Conservation (phyloP, 1,140 invertebrate species). For the Notospermus geniculatus region DNA sequence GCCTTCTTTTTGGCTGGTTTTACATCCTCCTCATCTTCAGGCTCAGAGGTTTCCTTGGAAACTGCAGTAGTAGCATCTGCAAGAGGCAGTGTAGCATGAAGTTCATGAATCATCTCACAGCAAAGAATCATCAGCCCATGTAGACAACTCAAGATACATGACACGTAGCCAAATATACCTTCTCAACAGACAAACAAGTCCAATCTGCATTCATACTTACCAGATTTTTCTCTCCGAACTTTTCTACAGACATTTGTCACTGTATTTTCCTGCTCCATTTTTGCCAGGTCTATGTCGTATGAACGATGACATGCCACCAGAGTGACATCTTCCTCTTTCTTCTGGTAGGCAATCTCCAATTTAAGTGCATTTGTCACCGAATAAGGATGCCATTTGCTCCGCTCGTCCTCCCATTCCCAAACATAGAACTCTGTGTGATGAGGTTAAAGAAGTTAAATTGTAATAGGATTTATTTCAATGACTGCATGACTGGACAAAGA, state of each 20-base stretch:
- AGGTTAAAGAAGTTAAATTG: no score
- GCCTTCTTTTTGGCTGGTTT: conserved; percentile 8
- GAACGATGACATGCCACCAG: conserved; percentile 23
- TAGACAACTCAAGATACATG: no score
- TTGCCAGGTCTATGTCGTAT: conserved; percentile 34
- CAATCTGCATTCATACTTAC: conserved; percentile 26
- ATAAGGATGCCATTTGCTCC: conserved; percentile 38
- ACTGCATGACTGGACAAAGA: no score
- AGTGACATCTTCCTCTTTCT: conserved; percentile 18
- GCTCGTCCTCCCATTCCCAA: conserved; percentile 48
- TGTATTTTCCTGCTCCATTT: conserved; percentile 38
- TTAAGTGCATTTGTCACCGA: conserved; percentile 18
- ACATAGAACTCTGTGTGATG: conserved; percentile 45
- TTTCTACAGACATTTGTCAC: conserved; percentile 32
- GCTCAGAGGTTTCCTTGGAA: conserved; percentile 10
- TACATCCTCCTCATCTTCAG: conserved; percentile 12
- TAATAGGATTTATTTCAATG: no score
- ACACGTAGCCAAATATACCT: no score
- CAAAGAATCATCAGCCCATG: no score
- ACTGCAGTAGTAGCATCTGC: no score
- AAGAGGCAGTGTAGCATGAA: no score
- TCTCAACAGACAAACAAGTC: no score
- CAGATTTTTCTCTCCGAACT: conserved; percentile 31
- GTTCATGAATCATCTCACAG: no score
- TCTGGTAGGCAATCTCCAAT: conserved; percentile 30